Evolutionary conservation across 2,888 invertebrate genomes (phyloP).

Genomic region (Iphiclides podalirius): DNA sequence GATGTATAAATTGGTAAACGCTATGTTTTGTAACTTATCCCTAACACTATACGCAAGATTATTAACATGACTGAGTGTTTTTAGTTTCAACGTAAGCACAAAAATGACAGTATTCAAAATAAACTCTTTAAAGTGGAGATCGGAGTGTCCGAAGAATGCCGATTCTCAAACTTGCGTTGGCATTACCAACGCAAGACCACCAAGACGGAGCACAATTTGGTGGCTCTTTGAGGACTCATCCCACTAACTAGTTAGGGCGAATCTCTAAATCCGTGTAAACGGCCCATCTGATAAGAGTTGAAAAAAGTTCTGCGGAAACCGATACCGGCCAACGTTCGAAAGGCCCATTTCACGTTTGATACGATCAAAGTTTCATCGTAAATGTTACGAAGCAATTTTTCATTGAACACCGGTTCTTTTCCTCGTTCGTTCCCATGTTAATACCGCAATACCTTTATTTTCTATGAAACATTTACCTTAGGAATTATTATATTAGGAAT

Average conservation of each 20-base stretch:
- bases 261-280: conserved; percentile 38
- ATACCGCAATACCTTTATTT: too few relatives aligned
- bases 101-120: too few relatives aligned
- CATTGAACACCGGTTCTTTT: too few relatives aligned
- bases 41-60: too few relatives aligned
- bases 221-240: conserved; percentile 39
- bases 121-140: too few relatives aligned
- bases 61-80: too few relatives aligned
- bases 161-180: conserved; percentile 36
- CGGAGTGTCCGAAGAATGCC: background rate
- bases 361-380: background rate
- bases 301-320: conserved; percentile 40
- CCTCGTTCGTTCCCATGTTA: too few relatives aligned
- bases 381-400: background rate
- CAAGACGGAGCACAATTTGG: conserved; percentile 23
- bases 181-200: conserved; percentile 34
- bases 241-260: conserved; percentile 37
- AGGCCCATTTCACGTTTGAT: background rate
- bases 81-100: too few relatives aligned
- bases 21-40: too few relatives aligned
- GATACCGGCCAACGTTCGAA: conserved; percentile 2
- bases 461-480: too few relatives aligned
- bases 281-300: conserved; percentile 35
- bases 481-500: too few relatives aligned
- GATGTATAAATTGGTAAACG: too few relatives aligned